Percentiles rank a stretch among this genome's conserved stretches.
Evolutionary conservation across 2,113 vertebrate genomes (phyloP).

Genomic region (Vombatus ursinus): DNA sequence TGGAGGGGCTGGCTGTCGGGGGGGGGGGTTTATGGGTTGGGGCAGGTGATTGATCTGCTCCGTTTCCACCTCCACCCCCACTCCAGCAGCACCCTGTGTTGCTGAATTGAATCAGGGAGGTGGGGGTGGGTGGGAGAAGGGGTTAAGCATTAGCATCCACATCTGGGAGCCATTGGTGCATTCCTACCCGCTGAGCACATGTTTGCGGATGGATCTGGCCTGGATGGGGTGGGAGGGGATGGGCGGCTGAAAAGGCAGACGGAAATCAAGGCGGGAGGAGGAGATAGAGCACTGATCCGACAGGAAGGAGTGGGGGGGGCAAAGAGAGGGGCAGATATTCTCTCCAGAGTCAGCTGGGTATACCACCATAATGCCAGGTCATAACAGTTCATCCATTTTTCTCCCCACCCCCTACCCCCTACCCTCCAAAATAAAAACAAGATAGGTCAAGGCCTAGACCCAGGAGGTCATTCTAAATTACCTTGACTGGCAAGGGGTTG

Average conservation of each 20-base stretch:
- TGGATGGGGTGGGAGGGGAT: conserved; percentile 53
- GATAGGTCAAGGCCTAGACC: neutral
- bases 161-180: conserved; percentile 97
- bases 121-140: conserved; percentile 40
- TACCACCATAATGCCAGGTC: neutral
- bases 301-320: conserved; percentile 43
- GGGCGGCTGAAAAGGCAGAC: conserved; percentile 56
- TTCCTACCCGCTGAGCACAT: conserved; percentile 96
- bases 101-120: neutral
- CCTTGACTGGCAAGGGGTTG: neutral
- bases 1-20: conserved; percentile 5
- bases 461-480: neutral
- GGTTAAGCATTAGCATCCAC: conserved; percentile 82
- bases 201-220: conserved; percentile 87
- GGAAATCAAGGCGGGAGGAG: conserved; percentile 73
- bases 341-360: neutral
- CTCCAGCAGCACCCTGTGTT: conserved; percentile 1
- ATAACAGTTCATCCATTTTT: neutral
- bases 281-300: conserved; percentile 57
- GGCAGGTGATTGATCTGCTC: neutral
- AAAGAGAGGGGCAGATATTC: neutral
- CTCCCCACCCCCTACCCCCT: neutral
- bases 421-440: neutral
- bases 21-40: neutral
- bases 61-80: neutral